Conservation (phyloP, 2,888 invertebrate genomes). For the Synergus gifuensis region DNA sequence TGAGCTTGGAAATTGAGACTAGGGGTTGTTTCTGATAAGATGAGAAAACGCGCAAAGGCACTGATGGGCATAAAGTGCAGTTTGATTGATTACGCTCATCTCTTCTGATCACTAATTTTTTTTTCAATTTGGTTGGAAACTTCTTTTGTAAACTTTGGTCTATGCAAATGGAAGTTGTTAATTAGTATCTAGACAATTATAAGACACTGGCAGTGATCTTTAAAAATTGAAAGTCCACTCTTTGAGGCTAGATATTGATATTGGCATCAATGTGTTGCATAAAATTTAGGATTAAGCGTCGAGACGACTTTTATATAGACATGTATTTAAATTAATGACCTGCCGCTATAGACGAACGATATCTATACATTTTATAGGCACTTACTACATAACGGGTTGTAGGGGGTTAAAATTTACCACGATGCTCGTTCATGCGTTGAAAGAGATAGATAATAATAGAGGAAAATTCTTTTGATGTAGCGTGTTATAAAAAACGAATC, state of each 20-base stretch:
- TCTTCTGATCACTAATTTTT: neutral
- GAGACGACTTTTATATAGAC: slow-evolving; percentile 7
- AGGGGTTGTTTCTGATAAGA: neutral
- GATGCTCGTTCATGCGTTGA: neutral
- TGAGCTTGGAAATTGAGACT: neutral
- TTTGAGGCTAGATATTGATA: neutral
- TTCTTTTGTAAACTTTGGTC: neutral
- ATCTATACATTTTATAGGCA: neutral
- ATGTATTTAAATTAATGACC: slow-evolving; percentile 7
- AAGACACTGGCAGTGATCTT: neutral
- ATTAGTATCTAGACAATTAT: neutral
- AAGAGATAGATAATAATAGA: neutral
- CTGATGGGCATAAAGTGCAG: neutral
- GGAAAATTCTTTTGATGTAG: neutral
- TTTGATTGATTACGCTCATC: neutral
- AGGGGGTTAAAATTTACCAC: neutral
- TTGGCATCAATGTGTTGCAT: neutral
- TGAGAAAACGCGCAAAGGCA: neutral
- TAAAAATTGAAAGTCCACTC: neutral
- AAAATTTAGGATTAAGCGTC: slow-evolving; percentile 7
- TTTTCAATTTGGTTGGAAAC: neutral
- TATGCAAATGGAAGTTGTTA: no score
- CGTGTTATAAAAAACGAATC: neutral
- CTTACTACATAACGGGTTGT: neutral
- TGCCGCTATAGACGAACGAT: slow-evolving; percentile 1